These are phyloP conservation scores for Alca torda DNA, from an alignment of 2,797 vertebrate species.

Conservation along the genomic window DNA sequence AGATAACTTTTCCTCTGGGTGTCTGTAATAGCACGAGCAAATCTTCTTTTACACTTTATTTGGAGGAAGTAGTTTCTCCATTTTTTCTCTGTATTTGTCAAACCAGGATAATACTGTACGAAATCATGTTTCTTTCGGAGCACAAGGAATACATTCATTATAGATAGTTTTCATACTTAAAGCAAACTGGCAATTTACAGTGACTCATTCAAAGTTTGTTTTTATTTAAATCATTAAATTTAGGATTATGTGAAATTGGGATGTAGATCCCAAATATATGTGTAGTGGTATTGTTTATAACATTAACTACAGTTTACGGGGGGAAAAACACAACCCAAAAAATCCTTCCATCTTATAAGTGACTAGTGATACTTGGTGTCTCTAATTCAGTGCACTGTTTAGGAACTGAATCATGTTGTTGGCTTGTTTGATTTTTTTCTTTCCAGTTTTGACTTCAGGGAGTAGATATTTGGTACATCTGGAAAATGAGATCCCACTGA, in stretches of 20 bases:
- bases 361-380: neutral
- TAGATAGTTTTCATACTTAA: neutral
- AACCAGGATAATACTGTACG: neutral
- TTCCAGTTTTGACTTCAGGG: neutral
- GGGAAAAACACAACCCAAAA: neutral
- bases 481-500: neutral
- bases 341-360: fast-evolving
- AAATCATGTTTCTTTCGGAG: neutral
- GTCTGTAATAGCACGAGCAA: neutral
- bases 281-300: neutral
- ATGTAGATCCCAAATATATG: neutral
- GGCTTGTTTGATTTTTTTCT: neutral
- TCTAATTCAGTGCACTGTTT: neutral
- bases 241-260: neutral
- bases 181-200: neutral
- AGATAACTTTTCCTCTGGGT: neutral
- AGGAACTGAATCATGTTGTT: neutral
- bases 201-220: neutral
- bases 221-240: neutral
- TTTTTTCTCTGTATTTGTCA: neutral
- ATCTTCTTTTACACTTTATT: neutral
- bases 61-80: neutral
- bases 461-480: neutral
- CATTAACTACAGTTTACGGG: neutral
- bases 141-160: neutral